These are phyloP conservation scores for Synergus itoensis DNA, from an alignment of 2,888 invertebrate species.

Conservation along the genomic window DNA sequence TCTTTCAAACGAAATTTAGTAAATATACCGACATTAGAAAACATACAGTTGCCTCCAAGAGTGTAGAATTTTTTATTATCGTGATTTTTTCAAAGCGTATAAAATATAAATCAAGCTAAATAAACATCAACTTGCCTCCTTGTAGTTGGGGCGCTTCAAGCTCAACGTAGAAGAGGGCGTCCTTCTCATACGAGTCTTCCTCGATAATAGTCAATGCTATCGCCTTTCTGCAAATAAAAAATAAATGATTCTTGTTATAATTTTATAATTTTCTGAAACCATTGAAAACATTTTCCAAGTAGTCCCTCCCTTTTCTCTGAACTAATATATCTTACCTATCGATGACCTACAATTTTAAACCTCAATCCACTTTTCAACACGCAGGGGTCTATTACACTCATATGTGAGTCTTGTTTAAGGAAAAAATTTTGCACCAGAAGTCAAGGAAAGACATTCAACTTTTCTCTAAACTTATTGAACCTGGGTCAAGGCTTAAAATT, in stretches of 20 bases:
- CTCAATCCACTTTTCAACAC: neutral
- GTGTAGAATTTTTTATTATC: neutral
- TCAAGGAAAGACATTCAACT: neutral
- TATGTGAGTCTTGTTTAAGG: neutral
- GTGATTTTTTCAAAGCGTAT: neutral
- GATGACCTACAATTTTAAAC: neutral
- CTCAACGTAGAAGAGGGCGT: constrained; percentile 95
- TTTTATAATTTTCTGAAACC: neutral
- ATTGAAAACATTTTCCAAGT: neutral
- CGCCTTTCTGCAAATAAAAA: constrained; percentile 87
- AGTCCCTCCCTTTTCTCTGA: neutral
- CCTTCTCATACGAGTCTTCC: constrained; percentile 99
- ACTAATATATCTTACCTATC: neutral
- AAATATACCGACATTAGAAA: neutral
- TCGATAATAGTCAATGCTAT: constrained; percentile 94
- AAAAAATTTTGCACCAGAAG: neutral
- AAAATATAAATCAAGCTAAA: neutral
- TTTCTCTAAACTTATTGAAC: neutral
- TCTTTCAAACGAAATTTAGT: neutral
- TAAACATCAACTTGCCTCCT: constrained; percentile 84
- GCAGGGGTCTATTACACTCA: neutral
- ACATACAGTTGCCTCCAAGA: neutral
- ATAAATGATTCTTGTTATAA: constrained; percentile 4
- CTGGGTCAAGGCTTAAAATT: neutral
- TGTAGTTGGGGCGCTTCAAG: constrained; percentile 93